Evolutionary conservation across 2,797 vertebrate species (phyloP).

Genomic region (Dendrocincla tyrannina): DNA sequence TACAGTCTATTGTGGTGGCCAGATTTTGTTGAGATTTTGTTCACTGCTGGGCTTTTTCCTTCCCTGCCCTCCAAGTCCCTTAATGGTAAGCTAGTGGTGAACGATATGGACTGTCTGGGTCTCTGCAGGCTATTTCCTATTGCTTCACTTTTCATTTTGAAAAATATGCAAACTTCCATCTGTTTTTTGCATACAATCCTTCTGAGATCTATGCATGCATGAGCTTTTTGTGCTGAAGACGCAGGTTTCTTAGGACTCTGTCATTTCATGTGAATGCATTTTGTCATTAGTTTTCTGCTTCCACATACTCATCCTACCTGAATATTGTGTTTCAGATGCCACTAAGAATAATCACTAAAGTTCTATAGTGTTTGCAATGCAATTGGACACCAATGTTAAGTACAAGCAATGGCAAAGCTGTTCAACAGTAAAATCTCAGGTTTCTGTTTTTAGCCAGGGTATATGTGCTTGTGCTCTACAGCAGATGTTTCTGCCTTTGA

Average conservation of each 20-base stretch:
- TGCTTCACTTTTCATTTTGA: constrained; percentile 39
- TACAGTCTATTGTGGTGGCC: neutral
- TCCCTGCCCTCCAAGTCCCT: neutral
- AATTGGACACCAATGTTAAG: neutral
- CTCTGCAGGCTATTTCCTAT: constrained; percentile 3
- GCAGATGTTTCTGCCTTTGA: constrained; percentile 74
- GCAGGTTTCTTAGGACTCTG: neutral
- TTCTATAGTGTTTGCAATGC: neutral
- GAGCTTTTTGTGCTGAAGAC: constrained; percentile 51
- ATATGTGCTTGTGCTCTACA: constrained; percentile 34
- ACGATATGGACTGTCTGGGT: neutral
- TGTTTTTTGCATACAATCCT: constrained; percentile 53
- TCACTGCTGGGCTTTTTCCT: neutral
- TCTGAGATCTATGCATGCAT: constrained; percentile 41
- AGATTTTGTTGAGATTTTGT: constrained; percentile 7
- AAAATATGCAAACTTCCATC: constrained; percentile 67
- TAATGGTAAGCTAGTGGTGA: neutral
- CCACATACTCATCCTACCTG: neutral
- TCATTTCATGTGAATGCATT: constrained; percentile 35
- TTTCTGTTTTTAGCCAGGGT: constrained; percentile 63
- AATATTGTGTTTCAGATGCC: neutral
- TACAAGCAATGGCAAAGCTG: constrained; percentile 1
- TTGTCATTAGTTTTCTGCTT: neutral
- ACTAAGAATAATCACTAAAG: neutral
- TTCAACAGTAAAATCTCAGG: constrained; percentile 53